phyloP scores from a whole-genome alignment of 2,113 vertebrate species.

The Plestiodon gilberti region DNA sequence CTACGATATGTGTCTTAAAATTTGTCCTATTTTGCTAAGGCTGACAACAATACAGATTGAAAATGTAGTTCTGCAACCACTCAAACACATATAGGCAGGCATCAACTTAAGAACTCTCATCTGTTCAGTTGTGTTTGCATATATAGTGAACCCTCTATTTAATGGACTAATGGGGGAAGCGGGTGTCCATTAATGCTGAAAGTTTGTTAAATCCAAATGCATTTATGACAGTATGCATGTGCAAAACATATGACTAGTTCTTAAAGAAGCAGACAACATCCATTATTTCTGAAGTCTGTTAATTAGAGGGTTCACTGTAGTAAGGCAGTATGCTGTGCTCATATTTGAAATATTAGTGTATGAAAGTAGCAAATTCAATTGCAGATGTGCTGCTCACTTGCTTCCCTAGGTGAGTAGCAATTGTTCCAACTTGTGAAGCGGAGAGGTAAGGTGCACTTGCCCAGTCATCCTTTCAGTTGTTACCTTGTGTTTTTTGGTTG shows the following conservation, averaged over 20 bases:
- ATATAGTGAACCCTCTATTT: too few species aligned
- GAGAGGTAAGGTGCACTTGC: not conserved
- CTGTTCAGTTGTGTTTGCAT: not conserved
- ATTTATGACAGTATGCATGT: too few species aligned
- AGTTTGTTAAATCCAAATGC: too few species aligned
- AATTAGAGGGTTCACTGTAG: too few species aligned
- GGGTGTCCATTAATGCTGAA: too few species aligned
- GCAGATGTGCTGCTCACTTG: not conserved
- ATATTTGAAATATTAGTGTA: not conserved
- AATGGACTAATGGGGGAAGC: too few species aligned
- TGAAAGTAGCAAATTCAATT: not conserved
- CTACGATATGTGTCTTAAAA: not conserved
- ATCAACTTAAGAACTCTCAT: conserved; percentile 15
- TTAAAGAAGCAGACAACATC: too few species aligned
- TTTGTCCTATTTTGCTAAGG: not conserved
- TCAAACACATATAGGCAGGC: not conserved
- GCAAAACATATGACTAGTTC: too few species aligned
- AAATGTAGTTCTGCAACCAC: not conserved
- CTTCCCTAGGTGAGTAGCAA: not conserved
- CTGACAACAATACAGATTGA: not conserved
- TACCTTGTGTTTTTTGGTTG: not conserved
- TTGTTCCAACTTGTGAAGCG: not conserved
- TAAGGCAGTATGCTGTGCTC: not conserved
- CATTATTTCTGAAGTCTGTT: too few species aligned
- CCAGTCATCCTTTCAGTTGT: not conserved